These are phyloP conservation scores for Corapipo altera DNA, from an alignment of 2,113 vertebrate genomes.

Conservation along the genomic window DNA sequence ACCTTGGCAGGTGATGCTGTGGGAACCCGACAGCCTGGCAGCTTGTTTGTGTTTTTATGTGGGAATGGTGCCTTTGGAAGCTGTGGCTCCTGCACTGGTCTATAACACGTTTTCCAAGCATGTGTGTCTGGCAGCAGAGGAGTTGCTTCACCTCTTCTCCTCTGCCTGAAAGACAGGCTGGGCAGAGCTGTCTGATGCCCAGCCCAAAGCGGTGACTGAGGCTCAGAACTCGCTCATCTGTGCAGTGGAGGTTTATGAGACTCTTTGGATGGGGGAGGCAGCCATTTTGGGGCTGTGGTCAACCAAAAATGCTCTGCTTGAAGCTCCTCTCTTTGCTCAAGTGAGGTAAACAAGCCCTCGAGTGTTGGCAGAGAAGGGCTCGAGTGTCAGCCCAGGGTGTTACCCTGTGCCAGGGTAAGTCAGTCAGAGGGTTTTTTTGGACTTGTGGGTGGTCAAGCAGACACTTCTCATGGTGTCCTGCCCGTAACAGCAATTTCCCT, in stretches of 20 bases:
- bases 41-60: neutral
- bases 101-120: rapidly evolving
- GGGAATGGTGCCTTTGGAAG: neutral
- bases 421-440: neutral
- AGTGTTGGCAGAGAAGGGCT: neutral
- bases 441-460: neutral
- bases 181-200: neutral
- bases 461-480: neutral
- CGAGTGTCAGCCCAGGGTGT: neutral
- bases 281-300: neutral
- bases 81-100: rapidly evolving
- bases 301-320: neutral
- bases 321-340: neutral
- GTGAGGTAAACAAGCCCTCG: neutral
- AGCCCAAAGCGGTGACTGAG: neutral
- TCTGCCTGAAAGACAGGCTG: neutral
- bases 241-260: rapidly evolving
- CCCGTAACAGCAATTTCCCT: neutral
- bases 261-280: neutral
- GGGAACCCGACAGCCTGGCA: neutral
- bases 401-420: neutral
- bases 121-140: neutral
- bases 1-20: neutral
- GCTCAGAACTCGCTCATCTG: rapidly evolving
- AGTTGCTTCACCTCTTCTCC: neutral